A percentile compares a stretch with the other conserved stretches of the same genome.
Conservation (phyloP, 2,113 vertebrate species). For the Struthidea cinerea region DNA sequence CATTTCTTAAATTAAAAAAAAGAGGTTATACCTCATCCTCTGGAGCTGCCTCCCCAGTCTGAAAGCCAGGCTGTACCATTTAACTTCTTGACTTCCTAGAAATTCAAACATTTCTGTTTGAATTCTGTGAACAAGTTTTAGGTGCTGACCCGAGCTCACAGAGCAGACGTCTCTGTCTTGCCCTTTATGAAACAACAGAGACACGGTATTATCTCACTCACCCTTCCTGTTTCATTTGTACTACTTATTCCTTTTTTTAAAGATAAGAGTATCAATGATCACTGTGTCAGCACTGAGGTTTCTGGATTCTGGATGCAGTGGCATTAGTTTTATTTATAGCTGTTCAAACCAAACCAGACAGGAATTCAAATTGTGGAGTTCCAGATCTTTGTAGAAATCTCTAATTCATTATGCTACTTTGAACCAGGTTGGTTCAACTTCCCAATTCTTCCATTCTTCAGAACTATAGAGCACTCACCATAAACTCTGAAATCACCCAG, state of each 20-base stretch:
- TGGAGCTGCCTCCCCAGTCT: neutral
- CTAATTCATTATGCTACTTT: neutral
- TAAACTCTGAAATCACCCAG: neutral
- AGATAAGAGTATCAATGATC: neutral
- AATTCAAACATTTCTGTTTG: neutral
- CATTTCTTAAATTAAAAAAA: neutral
- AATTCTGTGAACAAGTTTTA: neutral
- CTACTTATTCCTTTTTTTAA: neutral
- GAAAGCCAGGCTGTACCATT: neutral
- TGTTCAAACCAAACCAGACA: neutral
- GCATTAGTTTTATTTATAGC: neutral
- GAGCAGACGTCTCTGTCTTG: neutral
- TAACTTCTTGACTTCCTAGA: neutral
- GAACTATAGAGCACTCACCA: neutral
- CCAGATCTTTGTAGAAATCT: neutral
- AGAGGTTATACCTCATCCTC: neutral
- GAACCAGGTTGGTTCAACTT: neutral
- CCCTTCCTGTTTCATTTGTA: neutral
- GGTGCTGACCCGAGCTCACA: neutral
- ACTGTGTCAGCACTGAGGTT: neutral
- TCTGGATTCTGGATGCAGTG: neutral
- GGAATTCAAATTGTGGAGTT: neutral
- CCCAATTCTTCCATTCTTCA: neutral
- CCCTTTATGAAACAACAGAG: neutral
- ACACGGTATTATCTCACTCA: neutral